Percentiles rank a stretch among this genome's conserved stretches.
Evolutionary conservation across 2,797 vertebrate species (phyloP).

Genomic region (Lagodon rhomboides): DNA sequence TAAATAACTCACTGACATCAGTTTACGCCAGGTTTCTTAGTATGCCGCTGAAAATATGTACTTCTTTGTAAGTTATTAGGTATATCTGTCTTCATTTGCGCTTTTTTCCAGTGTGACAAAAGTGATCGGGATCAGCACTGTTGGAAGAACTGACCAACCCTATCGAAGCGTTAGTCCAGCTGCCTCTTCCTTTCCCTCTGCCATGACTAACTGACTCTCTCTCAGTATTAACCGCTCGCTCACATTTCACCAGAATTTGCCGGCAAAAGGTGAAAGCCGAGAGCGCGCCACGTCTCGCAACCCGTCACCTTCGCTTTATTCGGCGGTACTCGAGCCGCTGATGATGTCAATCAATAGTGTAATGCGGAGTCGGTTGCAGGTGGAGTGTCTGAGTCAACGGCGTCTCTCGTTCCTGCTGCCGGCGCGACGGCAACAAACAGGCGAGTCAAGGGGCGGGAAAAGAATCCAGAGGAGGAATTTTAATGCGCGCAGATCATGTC

Average conservation of each 20-base stretch:
- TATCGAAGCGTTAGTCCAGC: slow-evolving; percentile 15
- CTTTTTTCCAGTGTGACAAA: background rate
- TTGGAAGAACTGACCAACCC: too few species aligned
- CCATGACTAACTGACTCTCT: slow-evolving; percentile 45
- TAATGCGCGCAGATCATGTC: slow-evolving; percentile 23
- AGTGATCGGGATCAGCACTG: too few species aligned
- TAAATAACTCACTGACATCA: background rate
- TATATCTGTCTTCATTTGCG: background rate
- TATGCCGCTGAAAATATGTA: background rate
- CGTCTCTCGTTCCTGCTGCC: slow-evolving; percentile 33
- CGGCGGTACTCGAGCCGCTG: slow-evolving; percentile 17
- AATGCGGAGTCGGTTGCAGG: slow-evolving; percentile 47
- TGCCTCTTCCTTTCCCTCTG: background rate
- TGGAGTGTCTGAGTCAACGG: slow-evolving; percentile 56
- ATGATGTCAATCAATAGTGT: slow-evolving; percentile 61
- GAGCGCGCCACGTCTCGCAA: slow-evolving; percentile 39
- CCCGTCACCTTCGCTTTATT: slow-evolving; percentile 56
- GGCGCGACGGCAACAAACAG: slow-evolving; percentile 23
- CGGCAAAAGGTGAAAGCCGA: slow-evolving; percentile 47
- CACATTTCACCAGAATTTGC: slow-evolving; percentile 47
- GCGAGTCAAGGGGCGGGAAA: slow-evolving; percentile 50
- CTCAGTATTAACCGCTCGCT: slow-evolving; percentile 7
- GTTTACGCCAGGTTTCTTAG: background rate
- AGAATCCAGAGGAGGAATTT: slow-evolving; percentile 47
- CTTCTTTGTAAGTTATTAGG: background rate